Conservation (phyloP, 2,113 vertebrate species). For the Prinia subflava region DNA sequence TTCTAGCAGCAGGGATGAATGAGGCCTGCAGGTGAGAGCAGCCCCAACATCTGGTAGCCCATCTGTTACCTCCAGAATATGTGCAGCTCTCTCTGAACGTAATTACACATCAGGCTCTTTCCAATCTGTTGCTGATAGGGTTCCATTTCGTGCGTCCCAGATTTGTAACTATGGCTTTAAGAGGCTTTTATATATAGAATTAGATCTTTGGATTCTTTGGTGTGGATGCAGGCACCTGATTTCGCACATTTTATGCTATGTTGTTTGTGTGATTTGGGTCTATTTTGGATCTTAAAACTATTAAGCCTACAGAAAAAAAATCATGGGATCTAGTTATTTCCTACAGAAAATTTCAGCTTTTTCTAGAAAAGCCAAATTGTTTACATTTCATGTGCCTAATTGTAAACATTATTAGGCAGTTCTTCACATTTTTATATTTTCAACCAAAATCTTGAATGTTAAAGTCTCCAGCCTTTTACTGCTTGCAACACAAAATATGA, state of each 20-base stretch:
- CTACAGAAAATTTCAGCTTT: neutral
- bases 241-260: neutral
- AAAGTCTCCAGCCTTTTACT: neutral
- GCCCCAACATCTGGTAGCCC: constrained; percentile 14
- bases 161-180: neutral
- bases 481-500: neutral
- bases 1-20: constrained; percentile 5
- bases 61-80: neutral
- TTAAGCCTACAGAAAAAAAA: neutral
- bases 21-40: neutral
- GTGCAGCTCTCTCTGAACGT: neutral
- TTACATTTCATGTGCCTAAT: neutral
- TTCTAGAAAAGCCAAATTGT: neutral
- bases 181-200: neutral
- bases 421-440: neutral
- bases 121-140: neutral
- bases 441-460: neutral
- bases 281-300: neutral
- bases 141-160: neutral
- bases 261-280: neutral
- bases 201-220: neutral
- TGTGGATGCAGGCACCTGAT: neutral
- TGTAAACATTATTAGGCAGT: neutral
- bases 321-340: neutral
- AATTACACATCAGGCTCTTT: neutral